Evolutionary conservation across 1,140 invertebrate species (phyloP), one percentile per base, ranked within the genome.

Genomic region (Lucilia sericata): DNA sequence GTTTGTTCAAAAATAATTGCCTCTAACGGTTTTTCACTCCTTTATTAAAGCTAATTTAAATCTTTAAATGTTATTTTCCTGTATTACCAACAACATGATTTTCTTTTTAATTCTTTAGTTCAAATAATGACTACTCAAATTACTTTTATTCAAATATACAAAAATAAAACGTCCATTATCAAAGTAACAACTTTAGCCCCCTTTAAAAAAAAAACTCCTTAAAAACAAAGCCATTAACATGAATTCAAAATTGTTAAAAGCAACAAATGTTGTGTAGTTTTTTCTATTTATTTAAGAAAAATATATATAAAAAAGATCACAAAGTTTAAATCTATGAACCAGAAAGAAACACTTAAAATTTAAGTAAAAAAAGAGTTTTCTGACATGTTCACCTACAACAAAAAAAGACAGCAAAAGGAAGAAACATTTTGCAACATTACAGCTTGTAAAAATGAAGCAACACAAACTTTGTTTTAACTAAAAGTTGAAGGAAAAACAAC

Each of bases 221-320:
- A 30, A 30, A 30, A 30, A 30, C 25, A 30, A 30, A 80, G n/a
- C 75, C 76, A 80, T 80, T 80, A 80, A 49, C 76, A 80, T 80
- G 42, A 80, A 47, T 80, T 80, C 42, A 80, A 80, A 80, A 80
- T 80, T 49, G 74, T 76, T 80, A 25, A 49, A 80, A 47, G 30
- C 74, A 80, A 80, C 47, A 80, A 36, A 8, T 55, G 51, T n/a
- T 55, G 51, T 55, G 12, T 55, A 42, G n/a, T 42, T 42, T 42
- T 42, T 10, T 42, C 1, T 30, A 3, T 30, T 30, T 30, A 30
- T 30, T 30, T 30, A 30, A 30, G 3, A 30, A 30, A 30, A 30
- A 30, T 30, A 30, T 30, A 10, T 42, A 75, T 14, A 75, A 75
- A 34, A 17, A 78, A 51, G 47, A 49, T 80, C 47, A 80, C 36